Evolutionary conservation across 2,888 invertebrate species (phyloP).

Genomic region (Acronicta psi): DNA sequence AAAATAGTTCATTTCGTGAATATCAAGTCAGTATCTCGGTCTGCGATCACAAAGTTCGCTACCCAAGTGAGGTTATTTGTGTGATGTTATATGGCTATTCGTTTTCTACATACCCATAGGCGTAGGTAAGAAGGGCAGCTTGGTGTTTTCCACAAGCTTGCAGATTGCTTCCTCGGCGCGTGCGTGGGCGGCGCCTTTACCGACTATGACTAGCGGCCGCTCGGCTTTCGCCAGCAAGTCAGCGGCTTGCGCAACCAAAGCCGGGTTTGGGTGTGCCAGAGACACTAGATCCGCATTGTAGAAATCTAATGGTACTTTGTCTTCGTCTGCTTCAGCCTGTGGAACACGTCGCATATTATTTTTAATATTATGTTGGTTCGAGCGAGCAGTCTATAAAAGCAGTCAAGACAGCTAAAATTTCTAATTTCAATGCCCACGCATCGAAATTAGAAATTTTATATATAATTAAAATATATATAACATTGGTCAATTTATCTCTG

Average conservation of each 20-base stretch:
- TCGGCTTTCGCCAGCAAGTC: conserved; percentile 91
- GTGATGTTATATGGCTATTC: background rate
- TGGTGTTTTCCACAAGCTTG: conserved; percentile 91
- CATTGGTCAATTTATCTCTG: too few species aligned
- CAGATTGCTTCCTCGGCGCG: conserved; percentile 92
- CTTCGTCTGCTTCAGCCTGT: conserved; percentile 80
- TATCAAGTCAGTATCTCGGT: too few species aligned
- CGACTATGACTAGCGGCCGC: conserved; percentile 96
- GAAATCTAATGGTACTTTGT: conserved; percentile 79
- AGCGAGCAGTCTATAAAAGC: too few species aligned
- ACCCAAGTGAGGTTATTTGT: too few species aligned
- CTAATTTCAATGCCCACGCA: too few species aligned
- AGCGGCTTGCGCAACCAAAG: conserved; percentile 92
- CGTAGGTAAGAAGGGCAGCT: conserved; percentile 97
- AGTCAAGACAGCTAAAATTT: too few species aligned
- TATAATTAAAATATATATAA: too few species aligned
- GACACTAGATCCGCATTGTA: conserved; percentile 90
- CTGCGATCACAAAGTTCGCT: too few species aligned
- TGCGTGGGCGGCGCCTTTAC: conserved; percentile 96
- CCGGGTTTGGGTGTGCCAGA: conserved; percentile 91
- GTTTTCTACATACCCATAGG: conserved; percentile 94
- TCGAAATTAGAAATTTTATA: too few species aligned
- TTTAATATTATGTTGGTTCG: background rate
- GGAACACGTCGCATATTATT: background rate
- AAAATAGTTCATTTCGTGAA: background rate